A percentile compares a stretch with the other conserved stretches of the same genome.
These are phyloP conservation scores for Sialia sialis DNA, from an alignment of 2,113 vertebrate genomes.

Conservation along the genomic window DNA sequence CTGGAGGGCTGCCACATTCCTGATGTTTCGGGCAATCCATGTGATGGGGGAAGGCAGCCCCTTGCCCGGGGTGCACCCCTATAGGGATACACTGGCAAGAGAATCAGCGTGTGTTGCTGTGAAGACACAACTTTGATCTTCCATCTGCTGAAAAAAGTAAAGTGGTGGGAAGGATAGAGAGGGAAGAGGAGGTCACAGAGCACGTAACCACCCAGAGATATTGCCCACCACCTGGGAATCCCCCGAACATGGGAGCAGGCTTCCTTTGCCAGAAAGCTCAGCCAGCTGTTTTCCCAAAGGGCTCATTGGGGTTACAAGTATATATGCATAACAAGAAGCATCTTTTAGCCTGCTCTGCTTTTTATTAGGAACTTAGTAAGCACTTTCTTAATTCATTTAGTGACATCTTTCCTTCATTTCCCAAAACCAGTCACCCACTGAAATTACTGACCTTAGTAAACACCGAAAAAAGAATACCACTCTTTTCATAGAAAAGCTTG, in stretches of 20 bases:
- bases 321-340: neutral
- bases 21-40: neutral
- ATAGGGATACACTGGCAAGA: neutral
- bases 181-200: neutral
- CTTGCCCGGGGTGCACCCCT: accelerated
- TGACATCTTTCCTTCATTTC: neutral
- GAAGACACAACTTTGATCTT: neutral
- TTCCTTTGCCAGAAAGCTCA: constrained; percentile 32
- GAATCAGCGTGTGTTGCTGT: neutral
- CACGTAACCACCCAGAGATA: neutral
- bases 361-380: neutral
- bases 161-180: neutral
- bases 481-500: neutral
- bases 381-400: constrained; percentile 8
- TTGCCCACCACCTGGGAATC: constrained; percentile 29
- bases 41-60: accelerated
- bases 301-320: neutral
- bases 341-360: constrained; percentile 11
- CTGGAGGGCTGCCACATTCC: neutral
- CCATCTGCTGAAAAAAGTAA: neutral
- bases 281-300: constrained; percentile 45
- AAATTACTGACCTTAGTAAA: neutral
- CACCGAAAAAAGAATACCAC: neutral
- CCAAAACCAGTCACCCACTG: neutral
- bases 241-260: neutral